A percentile compares a stretch with the other conserved stretches of the same genome.
These are phyloP conservation scores for Conomelus anceps DNA, from an alignment of 2,888 invertebrate genomes.

Conservation along the genomic window DNA sequence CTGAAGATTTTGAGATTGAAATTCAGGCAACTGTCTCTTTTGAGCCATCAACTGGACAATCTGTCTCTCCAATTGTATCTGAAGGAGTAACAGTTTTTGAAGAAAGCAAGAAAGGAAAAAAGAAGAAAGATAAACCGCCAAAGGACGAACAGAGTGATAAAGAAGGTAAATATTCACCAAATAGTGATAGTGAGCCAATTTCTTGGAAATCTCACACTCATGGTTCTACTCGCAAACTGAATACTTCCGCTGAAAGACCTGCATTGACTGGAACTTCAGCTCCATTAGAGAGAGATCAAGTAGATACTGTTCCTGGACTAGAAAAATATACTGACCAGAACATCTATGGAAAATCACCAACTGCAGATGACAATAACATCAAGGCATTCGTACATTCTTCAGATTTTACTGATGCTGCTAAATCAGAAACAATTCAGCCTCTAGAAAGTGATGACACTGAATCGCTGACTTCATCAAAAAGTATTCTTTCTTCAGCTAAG, in stretches of 20 bases:
- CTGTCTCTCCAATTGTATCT: background rate
- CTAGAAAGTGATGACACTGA: background rate
- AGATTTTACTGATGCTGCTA: background rate
- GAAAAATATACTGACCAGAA: background rate
- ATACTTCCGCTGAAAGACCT: background rate
- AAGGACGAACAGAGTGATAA: constrained; percentile 1
- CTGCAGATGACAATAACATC: background rate
- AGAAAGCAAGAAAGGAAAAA: constrained; percentile 16
- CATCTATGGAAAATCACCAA: background rate
- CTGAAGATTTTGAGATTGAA: constrained; percentile 54
- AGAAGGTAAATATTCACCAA: constrained; percentile 1
- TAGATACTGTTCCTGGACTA: background rate
- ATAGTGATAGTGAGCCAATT: constrained; percentile 17
- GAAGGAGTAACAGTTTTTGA: constrained; percentile 1
- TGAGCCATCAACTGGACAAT: constrained; percentile 37
- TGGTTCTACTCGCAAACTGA: background rate
- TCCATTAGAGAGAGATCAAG: background rate
- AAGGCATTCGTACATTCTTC: background rate
- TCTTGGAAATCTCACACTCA: constrained; percentile 11
- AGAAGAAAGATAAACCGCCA: background rate
- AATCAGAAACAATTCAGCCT: background rate
- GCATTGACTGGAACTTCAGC: background rate
- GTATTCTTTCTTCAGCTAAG: background rate
- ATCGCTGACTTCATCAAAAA: constrained; percentile 4
- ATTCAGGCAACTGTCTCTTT: constrained; percentile 53